Conservation (phyloP, 2,888 invertebrate species). For the Cheilosia variabilis region DNA sequence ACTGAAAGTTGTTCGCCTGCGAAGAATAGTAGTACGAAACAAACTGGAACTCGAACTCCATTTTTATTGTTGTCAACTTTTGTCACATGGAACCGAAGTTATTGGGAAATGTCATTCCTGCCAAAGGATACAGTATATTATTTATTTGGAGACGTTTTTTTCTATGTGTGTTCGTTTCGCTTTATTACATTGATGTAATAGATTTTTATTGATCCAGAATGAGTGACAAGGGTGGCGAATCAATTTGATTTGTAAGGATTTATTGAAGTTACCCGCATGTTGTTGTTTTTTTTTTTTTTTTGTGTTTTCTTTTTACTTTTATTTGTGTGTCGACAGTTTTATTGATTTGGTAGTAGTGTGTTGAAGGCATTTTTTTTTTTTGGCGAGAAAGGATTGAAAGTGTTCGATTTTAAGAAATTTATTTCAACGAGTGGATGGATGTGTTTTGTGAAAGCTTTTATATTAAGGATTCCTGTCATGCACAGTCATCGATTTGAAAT, state of each 20-base stretch:
- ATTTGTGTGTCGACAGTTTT: slow-evolving; percentile 66
- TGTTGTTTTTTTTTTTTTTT: slow-evolving; percentile 26
- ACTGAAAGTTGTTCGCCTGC: slow-evolving; percentile 51
- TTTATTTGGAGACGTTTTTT: slow-evolving; percentile 48
- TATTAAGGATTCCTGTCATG: too few species aligned
- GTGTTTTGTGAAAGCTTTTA: neutral
- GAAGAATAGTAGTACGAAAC: neutral
- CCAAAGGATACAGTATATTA: slow-evolving; percentile 53
- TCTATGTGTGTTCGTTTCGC: slow-evolving; percentile 43
- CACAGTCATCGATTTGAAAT: too few species aligned
- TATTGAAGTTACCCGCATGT: slow-evolving; percentile 51
- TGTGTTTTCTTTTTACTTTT: slow-evolving; percentile 32
- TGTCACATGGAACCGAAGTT: slow-evolving; percentile 64
- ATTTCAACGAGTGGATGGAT: neutral
- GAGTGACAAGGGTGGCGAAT: slow-evolving; percentile 59
- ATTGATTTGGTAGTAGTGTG: slow-evolving; percentile 56
- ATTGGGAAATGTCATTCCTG: slow-evolving; percentile 65
- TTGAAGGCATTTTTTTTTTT: slow-evolving; percentile 3
- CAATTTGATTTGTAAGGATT: slow-evolving; percentile 62
- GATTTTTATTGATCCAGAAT: slow-evolving; percentile 73
- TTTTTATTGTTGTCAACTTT: slow-evolving; percentile 53
- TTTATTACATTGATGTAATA: slow-evolving; percentile 68
- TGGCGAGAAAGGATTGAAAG: slow-evolving; percentile 3
- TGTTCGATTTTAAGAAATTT: neutral
- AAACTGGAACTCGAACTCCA: slow-evolving; percentile 24